Base-by-base conservation (phyloP, 2,888 invertebrate genomes). In the Caenorhabditis doughertyi region DNA sequence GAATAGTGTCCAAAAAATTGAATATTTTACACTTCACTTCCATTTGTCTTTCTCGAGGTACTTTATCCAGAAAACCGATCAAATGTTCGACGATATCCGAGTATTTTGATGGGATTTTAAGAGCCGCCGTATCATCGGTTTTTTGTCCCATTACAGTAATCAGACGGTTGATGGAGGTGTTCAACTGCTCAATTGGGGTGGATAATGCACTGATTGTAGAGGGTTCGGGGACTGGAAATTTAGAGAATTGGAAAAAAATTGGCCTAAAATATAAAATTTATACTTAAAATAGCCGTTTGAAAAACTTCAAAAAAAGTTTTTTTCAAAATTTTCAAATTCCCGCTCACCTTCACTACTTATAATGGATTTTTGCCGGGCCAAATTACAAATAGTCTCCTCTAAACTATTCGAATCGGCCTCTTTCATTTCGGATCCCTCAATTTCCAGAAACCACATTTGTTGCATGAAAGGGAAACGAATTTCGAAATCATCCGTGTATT, bases 381-480 rank as follows among this genome's bases (percentile, higher is more conserved):
- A 53, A 51, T 60, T 62, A 18, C 11, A 27, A 62, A 72, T 72
- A 13, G 72, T 51, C 62, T 72, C 72, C n/a, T 72, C 72, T 18
- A 60, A 16, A 53, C 62, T 72, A 27, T 72, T 72, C 72, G 72
- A 72, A 27, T 72, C 72, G 51, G 72, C 72, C 8, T 72, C 72
- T 27, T 72, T 72, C 62, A 72, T 39, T n/a, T 72, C 76, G 18
- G 23, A 44, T 7, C 53, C 65, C 35, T 56, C 64, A 7, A 65
- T 55, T 16, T 77, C 77, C 68, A 77, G 16, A 68, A 77, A 77
- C 77, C 77, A 77, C 77, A 77, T 77, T 51, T 68, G 77, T 44
- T 77, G 67, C 58, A 77, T 60, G n/a, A 77, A 77, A 5, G 77
- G 77, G 25, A 77, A 77, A 1, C 62, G 67, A 4, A 65, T 21